Percentiles rank a stretch among this genome's conserved stretches.
These are phyloP conservation scores for Chelonus insularis DNA, from an alignment of 1,140 invertebrate genomes.

Conservation along the genomic window DNA sequence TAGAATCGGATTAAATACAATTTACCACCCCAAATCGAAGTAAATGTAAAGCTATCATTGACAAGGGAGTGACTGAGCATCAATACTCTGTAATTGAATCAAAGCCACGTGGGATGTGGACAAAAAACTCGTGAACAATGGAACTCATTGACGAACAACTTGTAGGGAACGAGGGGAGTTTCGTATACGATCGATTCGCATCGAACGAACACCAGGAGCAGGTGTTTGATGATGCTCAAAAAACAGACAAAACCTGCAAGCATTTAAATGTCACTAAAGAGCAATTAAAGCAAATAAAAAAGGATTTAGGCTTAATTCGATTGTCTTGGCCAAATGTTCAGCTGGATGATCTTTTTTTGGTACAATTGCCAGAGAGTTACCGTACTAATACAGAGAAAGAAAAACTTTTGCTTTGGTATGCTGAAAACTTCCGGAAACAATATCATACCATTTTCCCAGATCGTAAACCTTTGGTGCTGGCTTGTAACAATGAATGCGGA, in stretches of 20 bases:
- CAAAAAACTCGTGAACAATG: slow-evolving; percentile 11
- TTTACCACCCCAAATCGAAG: slow-evolving; percentile 7
- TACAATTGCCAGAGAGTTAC: slow-evolving; percentile 71
- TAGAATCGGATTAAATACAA: slow-evolving; percentile 6
- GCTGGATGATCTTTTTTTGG: slow-evolving; percentile 56
- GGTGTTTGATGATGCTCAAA: slow-evolving; percentile 16
- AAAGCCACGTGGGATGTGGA: not conserved
- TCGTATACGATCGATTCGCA: slow-evolving; percentile 2
- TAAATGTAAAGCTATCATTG: slow-evolving; percentile 1
- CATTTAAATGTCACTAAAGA: slow-evolving; percentile 42
- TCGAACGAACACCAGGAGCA: slow-evolving; percentile 14
- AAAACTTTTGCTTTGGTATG: slow-evolving; percentile 72
- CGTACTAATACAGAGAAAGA: slow-evolving; percentile 76
- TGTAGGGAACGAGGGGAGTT: not conserved
- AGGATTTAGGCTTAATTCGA: slow-evolving; percentile 59
- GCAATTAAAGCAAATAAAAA: slow-evolving; percentile 52
- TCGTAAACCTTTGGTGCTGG: slow-evolving; percentile 74
- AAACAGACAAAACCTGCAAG: slow-evolving; percentile 11
- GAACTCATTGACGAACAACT: slow-evolving; percentile 5
- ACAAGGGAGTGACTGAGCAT: slow-evolving; percentile 5
- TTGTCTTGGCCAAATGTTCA: slow-evolving; percentile 61
- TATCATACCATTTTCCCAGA: slow-evolving; percentile 69
- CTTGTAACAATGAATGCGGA: slow-evolving; percentile 80
- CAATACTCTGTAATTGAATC: slow-evolving; percentile 6
- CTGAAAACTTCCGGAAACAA: slow-evolving; percentile 83